Conservation (phyloP, 2,888 invertebrate genomes). For the Baccha elongata region DNA sequence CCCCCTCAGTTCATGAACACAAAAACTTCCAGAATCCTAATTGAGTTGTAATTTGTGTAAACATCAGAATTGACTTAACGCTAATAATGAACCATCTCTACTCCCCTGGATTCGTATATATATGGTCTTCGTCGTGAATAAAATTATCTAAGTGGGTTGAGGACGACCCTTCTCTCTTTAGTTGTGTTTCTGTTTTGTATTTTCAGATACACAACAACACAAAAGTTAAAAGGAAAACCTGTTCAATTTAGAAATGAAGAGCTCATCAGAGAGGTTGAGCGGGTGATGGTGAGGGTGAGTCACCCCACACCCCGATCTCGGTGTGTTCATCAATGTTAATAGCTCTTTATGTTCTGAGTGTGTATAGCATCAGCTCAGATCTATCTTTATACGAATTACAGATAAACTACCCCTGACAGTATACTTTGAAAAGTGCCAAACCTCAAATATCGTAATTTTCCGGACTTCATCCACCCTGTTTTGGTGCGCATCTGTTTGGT, state of each 20-base stretch:
- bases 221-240: slow-evolving; percentile 74
- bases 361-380: slow-evolving; percentile 38
- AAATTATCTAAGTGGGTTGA: slow-evolving; percentile 69
- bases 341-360: slow-evolving; percentile 54
- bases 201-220: slow-evolving; percentile 49
- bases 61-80: slow-evolving; percentile 77
- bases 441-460: slow-evolving; percentile 76
- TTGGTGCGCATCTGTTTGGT: slow-evolving; percentile 66
- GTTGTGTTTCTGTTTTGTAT: slow-evolving; percentile 36
- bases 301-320: slow-evolving; percentile 15
- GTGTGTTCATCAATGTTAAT: slow-evolving; percentile 68
- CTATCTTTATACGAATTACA: slow-evolving; percentile 55
- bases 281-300: slow-evolving; percentile 18
- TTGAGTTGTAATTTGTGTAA: slow-evolving; percentile 77
- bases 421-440: slow-evolving; percentile 75
- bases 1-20: slow-evolving; percentile 24
- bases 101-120: slow-evolving; percentile 19
- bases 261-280: slow-evolving; percentile 25
- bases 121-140: slow-evolving; percentile 63
- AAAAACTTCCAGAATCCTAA: slow-evolving; percentile 73
- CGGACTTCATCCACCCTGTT: slow-evolving; percentile 51
- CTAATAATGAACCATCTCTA: slow-evolving; percentile 71
- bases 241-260: slow-evolving; percentile 67
- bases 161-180: slow-evolving; percentile 47
- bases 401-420: slow-evolving; percentile 61